Conservation (phyloP, 2,797 vertebrate species). For the Pipistrellus nathusii region DNA sequence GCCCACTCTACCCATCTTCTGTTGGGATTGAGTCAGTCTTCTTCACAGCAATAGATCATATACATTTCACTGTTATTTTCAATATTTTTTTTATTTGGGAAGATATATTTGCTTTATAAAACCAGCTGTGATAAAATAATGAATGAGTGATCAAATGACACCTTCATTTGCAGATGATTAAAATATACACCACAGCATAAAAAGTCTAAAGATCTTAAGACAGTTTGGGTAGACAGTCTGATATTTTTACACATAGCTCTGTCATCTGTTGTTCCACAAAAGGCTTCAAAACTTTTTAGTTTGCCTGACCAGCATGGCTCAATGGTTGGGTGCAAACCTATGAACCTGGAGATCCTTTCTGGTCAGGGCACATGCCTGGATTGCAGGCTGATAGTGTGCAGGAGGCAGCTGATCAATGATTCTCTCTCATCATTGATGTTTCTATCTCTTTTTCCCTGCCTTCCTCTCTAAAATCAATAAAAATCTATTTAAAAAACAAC, state of each 20-base stretch:
- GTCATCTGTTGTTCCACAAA: not conserved
- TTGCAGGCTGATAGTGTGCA: no score
- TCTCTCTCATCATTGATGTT: no score
- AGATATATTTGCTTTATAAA: constrained; percentile 11
- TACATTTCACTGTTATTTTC: constrained; percentile 21
- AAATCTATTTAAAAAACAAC: no score
- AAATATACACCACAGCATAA: not conserved
- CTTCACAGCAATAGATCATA: not conserved
- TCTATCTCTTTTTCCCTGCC: no score
- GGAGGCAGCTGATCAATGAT: no score
- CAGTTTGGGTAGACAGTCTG: not conserved
- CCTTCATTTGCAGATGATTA: not conserved
- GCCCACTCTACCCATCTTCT: not conserved
- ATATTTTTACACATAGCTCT: not conserved
- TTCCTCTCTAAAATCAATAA: no score
- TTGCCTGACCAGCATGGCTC: not conserved
- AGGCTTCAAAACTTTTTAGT: not conserved
- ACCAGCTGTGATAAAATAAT: constrained; percentile 17
- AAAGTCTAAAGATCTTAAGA: not conserved
- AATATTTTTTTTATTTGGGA: not conserved
- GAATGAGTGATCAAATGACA: not conserved
- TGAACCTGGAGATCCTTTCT: no score
- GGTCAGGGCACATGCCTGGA: no score
- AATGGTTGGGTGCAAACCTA: no score
- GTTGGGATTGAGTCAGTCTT: not conserved